Base-by-base conservation (phyloP, 2,113 vertebrate species). In the Eleginops maclovinus region DNA sequence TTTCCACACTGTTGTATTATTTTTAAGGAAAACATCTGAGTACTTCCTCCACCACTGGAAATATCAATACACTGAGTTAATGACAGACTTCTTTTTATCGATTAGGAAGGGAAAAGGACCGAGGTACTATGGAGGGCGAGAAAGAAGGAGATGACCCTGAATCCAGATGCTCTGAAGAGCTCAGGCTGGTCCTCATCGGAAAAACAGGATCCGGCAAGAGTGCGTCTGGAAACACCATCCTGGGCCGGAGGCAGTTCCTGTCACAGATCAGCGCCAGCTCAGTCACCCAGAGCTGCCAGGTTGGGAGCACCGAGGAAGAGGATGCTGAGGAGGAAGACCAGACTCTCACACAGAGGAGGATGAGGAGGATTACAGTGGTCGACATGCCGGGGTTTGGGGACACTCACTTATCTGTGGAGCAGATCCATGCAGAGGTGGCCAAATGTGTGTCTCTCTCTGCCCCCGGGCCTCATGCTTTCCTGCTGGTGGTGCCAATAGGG, bases 321-420 rank as follows among this genome's bases (percentile, higher is more conserved):
- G 75, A 50, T 0, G 40, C 31, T 0, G 62, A 72, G n/a, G 71
- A 66, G 26, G 74, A 77, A 2, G 81, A 54, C 14, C 44, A 0
- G 3, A 50, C 68, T 4, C 44, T 55, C 36, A 0, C 41, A 4
- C 72, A 19, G 47, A 77, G 47, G 28, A 86, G 36, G 65, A 53
- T 17, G 64, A 92, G 49, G 44, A 90, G 77, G 49, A 22, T 95
- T 10, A 4, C 40, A 12, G 93, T 95, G 54, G 89, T 94, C 15
- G 95, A 95, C 82, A 92, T 93, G 91, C 94, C 94, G 0, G 95
- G 95, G 2, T 94, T 95, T n/a, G 93, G 93, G 22, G 94, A 95
- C 92, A 95, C 95, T 17, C 83, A 73, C 1, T 81, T 92, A 40
- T 83, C 77, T 9, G 0, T 28, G 14, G 89, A 89, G 56, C 75